Evolutionary conservation across 2,797 vertebrate species (phyloP).

Genomic region (Ctenosaura bakeri): DNA sequence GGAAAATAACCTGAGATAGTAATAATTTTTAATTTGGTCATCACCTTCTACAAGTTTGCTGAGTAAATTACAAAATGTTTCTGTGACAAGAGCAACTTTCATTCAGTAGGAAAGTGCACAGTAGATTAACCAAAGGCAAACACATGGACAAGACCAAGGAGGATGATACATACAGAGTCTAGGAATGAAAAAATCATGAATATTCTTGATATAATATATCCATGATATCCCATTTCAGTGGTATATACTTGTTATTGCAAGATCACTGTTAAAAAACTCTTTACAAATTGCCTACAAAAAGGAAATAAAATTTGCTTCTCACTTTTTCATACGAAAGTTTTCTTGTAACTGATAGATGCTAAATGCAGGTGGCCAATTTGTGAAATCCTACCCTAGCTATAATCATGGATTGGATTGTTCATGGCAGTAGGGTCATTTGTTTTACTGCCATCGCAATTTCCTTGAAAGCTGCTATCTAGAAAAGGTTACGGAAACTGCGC

Average conservation of each 20-base stretch:
- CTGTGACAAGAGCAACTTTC: not conserved
- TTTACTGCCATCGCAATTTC: not conserved
- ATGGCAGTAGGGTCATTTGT: no score
- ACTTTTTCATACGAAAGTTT: not conserved
- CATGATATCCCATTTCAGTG: not conserved
- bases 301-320: not conserved
- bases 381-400: not conserved
- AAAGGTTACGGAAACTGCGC: not conserved
- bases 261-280: not conserved
- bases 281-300: not conserved
- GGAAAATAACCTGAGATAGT: constrained; percentile 29
- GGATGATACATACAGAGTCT: no score
- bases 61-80: not conserved
- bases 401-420: not conserved
- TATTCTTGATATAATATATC: not conserved
- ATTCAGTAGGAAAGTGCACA: not conserved
- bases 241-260: not conserved
- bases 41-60: not conserved
- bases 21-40: constrained; percentile 38
- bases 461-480: not conserved
- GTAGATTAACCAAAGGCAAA: not conserved
- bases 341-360: not conserved
- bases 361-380: not conserved
- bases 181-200: not conserved
- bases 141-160: not conserved